Evolutionary conservation across 2,797 vertebrate species (phyloP).

Genomic region (Acanthurus lineatus): DNA sequence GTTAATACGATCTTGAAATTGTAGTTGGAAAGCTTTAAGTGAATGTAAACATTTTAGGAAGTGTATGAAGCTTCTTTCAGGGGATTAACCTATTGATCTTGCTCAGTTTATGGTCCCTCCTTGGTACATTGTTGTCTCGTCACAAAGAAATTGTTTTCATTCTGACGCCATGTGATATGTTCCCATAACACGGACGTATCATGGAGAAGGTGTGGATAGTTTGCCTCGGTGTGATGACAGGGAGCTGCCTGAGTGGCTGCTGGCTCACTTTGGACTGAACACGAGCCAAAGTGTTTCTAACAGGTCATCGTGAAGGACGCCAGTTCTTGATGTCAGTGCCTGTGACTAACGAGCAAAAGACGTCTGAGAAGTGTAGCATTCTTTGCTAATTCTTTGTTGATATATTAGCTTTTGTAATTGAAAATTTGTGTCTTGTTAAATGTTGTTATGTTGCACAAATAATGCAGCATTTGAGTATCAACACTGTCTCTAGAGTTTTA

Average conservation of each 20-base stretch:
- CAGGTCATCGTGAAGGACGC: slow-evolving; percentile 45
- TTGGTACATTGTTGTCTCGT: slow-evolving; percentile 1
- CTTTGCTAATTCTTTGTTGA: background rate
- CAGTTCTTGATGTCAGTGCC: slow-evolving; percentile 1
- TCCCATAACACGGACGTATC: background rate
- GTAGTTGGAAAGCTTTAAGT: too few species aligned
- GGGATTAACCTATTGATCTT: background rate
- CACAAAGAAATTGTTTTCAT: slow-evolving; percentile 15
- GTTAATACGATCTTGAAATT: background rate
- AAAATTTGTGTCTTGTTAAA: background rate
- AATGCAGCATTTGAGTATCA: too few species aligned
- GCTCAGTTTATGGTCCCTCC: background rate
- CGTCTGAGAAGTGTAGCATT: background rate
- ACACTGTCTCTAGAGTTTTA: background rate
- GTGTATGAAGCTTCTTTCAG: background rate
- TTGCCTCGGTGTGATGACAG: slow-evolving; percentile 16
- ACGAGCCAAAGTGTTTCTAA: slow-evolving; percentile 30
- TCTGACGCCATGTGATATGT: background rate
- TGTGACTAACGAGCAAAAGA: background rate
- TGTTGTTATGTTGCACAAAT: background rate
- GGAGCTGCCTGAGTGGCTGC: background rate
- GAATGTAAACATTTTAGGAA: background rate
- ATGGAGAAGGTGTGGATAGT: slow-evolving; percentile 18
- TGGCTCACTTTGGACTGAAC: slow-evolving; percentile 11
- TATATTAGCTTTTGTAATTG: background rate